phyloP scores from a whole-genome alignment of 2,797 vertebrate species.

The Heterohyrax brucei region DNA sequence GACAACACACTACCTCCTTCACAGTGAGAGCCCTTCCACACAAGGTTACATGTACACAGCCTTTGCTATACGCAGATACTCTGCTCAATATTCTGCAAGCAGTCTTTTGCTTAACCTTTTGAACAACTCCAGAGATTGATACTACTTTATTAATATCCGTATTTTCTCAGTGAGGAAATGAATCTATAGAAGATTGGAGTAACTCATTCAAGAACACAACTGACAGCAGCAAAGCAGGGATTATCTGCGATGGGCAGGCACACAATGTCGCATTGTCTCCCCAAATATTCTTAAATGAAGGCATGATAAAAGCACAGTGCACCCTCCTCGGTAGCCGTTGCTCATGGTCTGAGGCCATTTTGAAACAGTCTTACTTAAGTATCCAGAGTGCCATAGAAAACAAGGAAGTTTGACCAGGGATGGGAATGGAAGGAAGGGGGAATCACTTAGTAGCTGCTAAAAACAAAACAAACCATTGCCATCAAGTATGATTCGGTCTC shows the following conservation, averaged over 20 bases:
- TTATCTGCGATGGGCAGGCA: neutral
- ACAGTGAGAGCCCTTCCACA: neutral
- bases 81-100: neutral
- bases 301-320: neutral
- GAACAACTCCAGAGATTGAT: slow-evolving; percentile 6
- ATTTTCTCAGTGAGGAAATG: slow-evolving; percentile 23
- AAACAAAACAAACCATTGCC: too few relatives aligned
- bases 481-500: too few relatives aligned
- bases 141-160: slow-evolving; percentile 30
- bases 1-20: neutral
- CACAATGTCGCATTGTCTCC: neutral
- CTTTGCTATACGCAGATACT: neutral
- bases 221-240: neutral
- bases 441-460: neutral
- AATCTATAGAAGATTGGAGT: neutral
- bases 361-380: neutral
- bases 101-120: neutral
- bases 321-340: neutral
- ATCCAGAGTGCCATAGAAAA: neutral
- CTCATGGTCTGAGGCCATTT: neutral
- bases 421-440: neutral
- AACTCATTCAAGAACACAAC: slow-evolving; percentile 9
- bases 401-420: neutral
- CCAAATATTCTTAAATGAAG: neutral
- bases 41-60: neutral